A percentile compares a stretch with the other conserved stretches of the same genome.
phyloP scores from a whole-genome alignment of 2,797 vertebrate species.

The Percopsis omiscomaycus region DNA sequence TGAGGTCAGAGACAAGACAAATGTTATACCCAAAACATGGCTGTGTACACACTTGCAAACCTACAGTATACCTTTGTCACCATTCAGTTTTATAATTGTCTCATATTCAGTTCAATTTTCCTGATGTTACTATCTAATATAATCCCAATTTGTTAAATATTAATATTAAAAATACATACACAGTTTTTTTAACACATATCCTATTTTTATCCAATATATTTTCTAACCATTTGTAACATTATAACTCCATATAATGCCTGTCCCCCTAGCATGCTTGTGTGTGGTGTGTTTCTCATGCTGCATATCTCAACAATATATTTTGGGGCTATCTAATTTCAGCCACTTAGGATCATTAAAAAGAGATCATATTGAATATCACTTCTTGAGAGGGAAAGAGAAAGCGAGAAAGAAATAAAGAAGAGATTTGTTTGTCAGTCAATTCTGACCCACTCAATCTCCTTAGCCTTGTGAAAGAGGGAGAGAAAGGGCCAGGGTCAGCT shows the following conservation, averaged over 20 bases:
- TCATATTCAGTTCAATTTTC: no score
- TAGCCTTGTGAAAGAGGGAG: slow-evolving; percentile 73
- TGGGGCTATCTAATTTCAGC: slow-evolving; percentile 82
- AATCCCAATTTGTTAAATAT: no score
- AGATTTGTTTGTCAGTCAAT: slow-evolving; percentile 91
- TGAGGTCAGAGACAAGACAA: slow-evolving; percentile 67
- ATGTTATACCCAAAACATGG: slow-evolving; percentile 41
- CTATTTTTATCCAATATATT: no score
- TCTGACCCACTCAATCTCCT: slow-evolving; percentile 83
- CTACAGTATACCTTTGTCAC: slow-evolving; percentile 22
- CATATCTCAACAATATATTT: slow-evolving; percentile 68
- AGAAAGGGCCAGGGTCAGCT: slow-evolving; percentile 74
- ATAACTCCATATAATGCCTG: not conserved
- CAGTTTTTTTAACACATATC: no score
- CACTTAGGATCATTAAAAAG: slow-evolving; percentile 91
- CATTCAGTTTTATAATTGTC: not conserved
- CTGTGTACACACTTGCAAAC: slow-evolving; percentile 26
- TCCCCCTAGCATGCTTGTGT: not conserved
- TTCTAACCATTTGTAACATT: no score
- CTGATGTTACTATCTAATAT: no score
- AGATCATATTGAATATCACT: slow-evolving; percentile 95
- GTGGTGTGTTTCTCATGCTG: not conserved
- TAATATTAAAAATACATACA: no score
- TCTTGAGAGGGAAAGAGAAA: slow-evolving; percentile 81
- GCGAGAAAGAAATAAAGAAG: slow-evolving; percentile 81